phyloP scores from a whole-genome alignment of 2,888 invertebrate genomes.

The Ennomos quercinarius region DNA sequence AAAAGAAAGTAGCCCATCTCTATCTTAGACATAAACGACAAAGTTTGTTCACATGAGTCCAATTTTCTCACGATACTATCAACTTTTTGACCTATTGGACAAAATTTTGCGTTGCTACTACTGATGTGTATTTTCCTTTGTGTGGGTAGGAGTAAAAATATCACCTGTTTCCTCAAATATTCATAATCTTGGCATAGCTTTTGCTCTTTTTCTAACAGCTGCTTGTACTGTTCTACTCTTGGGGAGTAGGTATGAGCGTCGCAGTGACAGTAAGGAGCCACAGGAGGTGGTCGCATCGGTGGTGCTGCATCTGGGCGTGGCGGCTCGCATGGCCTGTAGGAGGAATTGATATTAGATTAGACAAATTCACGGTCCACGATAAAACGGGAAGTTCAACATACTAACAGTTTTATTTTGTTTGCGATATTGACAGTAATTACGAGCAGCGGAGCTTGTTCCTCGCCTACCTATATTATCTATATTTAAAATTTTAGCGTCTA shows the following conservation, averaged over 20 bases:
- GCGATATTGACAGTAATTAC: no score
- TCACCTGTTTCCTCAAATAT: slow-evolving; percentile 77
- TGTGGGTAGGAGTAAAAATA: no score
- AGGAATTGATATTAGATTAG: not conserved
- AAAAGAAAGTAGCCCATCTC: slow-evolving; percentile 18
- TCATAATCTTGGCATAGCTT: slow-evolving; percentile 84
- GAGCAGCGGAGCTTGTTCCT: no score
- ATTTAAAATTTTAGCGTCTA: no score
- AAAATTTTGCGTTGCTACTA: no score
- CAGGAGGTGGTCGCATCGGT: slow-evolving; percentile 76
- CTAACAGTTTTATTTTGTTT: no score
- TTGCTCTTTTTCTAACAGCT: slow-evolving; percentile 86
- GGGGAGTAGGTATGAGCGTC: slow-evolving; percentile 87
- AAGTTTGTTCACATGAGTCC: no score
- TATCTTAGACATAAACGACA: not conserved
- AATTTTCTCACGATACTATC: not conserved
- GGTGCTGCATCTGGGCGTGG: slow-evolving; percentile 79
- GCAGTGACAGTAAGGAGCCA: slow-evolving; percentile 88
- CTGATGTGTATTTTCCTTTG: no score
- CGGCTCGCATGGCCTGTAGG: slow-evolving; percentile 85
- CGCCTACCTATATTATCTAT: no score
- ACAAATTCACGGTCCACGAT: no score
- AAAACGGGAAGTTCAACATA: no score
- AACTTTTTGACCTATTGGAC: no score
- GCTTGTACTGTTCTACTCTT: slow-evolving; percentile 86